Evolutionary conservation across 2,888 invertebrate genomes (phyloP), one percentile per base, ranked within the genome.

Genomic region (Halocaridina rubra): DNA sequence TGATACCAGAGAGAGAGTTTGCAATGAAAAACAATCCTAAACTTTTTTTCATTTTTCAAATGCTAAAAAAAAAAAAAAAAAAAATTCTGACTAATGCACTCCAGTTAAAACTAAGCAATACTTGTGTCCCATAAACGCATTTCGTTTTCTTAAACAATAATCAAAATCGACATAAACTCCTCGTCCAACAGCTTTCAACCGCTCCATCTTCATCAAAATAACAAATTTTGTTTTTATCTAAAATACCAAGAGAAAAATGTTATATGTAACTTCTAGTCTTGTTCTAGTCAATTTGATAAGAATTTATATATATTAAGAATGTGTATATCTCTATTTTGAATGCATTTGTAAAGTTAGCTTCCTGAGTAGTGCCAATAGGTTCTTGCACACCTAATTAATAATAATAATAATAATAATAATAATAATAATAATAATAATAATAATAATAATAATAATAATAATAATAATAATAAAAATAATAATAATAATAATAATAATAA

Each of bases 271-370:
- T 24, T 80, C 80, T 80, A 80, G 80, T 80, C 80, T 64, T 59
- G 57, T 59, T 80, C 80, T 80, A 80, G 80, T 80, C 80, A 80
- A n/a, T 80, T 80, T 80, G 80, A 80, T 80, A 80, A 80, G 69
- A 80, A 61, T 72, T 72, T 71, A 71, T 80, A 78, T 77, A 77
- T 57, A 77, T 24, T 32, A 61, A 77, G 29, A 10, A 30, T 80
- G 72, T 80, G 71, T 80, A 72, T 80, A 59, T 80, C 32, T 80
- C 71, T 72, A 59, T 80, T 72, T 59, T 59, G 57, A 53, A 24
- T 57, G 71, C 72, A 71, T 80, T 69, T 80, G 57, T 71, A 72
- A 78, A 80, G 80, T 72, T 33, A 72, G 80, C 80, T 80, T 80
- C 80, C 80, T 80, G 33, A 72, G 80, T 72, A 72, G 80, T 80